These are phyloP conservation scores for Agapetus fuscipes DNA, from an alignment of 2,888 invertebrate species.

Conservation along the genomic window DNA sequence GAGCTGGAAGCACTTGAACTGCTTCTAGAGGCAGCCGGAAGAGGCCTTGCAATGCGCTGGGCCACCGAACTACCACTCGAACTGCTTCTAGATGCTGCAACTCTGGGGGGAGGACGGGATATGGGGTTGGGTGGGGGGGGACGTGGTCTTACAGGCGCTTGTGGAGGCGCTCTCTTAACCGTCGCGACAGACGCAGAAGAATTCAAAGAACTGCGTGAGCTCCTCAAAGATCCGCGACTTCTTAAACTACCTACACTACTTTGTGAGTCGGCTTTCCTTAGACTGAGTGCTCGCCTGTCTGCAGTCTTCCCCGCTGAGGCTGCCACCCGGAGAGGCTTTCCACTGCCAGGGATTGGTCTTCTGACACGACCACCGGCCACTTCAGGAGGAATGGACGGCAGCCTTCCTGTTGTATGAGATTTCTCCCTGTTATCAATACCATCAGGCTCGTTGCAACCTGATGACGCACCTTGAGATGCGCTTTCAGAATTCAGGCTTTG, in stretches of 20 bases:
- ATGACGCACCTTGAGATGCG: constrained; percentile 76
- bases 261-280: constrained; percentile 23
- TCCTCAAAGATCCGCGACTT: constrained; percentile 62
- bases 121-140: constrained; percentile 39
- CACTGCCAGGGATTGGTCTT: constrained; percentile 28
- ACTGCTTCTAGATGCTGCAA: constrained; percentile 23
- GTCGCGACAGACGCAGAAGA: constrained; percentile 73
- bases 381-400: constrained; percentile 17
- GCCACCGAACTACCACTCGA: constrained; percentile 23
- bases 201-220: constrained; percentile 75
- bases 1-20: constrained; percentile 51
- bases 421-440: constrained; percentile 38
- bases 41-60: constrained; percentile 19
- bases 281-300: constrained; percentile 26
- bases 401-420: constrained; percentile 27
- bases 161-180: constrained; percentile 58
- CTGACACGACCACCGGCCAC: constrained; percentile 18
- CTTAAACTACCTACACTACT: constrained; percentile 20
- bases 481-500: constrained; percentile 82
- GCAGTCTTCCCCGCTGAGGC: constrained; percentile 33
- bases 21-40: constrained; percentile 49
- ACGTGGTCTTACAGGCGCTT: constrained; percentile 41
- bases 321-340: constrained; percentile 40
- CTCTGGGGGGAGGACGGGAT: constrained; percentile 30
- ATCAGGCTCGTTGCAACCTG: constrained; percentile 55